Evolutionary conservation across 2,888 invertebrate genomes (phyloP).

Genomic region (Sinopyrophorus schimmeli): DNA sequence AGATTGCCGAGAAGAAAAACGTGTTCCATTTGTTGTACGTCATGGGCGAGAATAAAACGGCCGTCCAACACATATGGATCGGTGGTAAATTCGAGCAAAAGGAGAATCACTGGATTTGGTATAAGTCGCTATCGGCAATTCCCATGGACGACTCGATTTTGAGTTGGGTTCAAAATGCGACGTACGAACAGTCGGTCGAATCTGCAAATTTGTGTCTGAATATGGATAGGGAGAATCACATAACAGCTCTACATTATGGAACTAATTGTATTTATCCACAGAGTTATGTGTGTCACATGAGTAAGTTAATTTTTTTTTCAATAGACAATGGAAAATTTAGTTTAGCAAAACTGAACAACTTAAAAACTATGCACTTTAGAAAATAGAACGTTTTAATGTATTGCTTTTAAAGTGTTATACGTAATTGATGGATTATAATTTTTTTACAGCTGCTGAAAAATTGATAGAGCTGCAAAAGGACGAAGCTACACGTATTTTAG

Average conservation of each 20-base stretch:
- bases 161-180: conserved; percentile 1
- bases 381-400: too few species aligned
- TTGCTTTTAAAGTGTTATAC: too few species aligned
- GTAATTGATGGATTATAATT: too few species aligned
- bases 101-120: conserved; percentile 1
- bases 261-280: conserved; percentile 12
- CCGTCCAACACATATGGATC: conserved; percentile 20
- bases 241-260: conserved; percentile 57
- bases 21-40: conserved; percentile 8
- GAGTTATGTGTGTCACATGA: not conserved
- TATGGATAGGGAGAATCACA: conserved; percentile 58
- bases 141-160: not conserved
- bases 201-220: conserved; percentile 41
- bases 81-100: conserved; percentile 9
- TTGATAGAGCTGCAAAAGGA: not conserved
- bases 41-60: conserved; percentile 25
- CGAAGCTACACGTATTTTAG: not conserved
- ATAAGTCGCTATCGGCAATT: not conserved
- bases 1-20: not conserved
- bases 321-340: too few species aligned
- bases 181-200: conserved; percentile 4
- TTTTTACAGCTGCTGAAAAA: not conserved
- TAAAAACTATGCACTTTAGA: not conserved
- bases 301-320: too few species aligned
- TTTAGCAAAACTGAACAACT: too few species aligned